phyloP scores from a whole-genome alignment of 2,888 invertebrate species.

The Nezara viridula region DNA sequence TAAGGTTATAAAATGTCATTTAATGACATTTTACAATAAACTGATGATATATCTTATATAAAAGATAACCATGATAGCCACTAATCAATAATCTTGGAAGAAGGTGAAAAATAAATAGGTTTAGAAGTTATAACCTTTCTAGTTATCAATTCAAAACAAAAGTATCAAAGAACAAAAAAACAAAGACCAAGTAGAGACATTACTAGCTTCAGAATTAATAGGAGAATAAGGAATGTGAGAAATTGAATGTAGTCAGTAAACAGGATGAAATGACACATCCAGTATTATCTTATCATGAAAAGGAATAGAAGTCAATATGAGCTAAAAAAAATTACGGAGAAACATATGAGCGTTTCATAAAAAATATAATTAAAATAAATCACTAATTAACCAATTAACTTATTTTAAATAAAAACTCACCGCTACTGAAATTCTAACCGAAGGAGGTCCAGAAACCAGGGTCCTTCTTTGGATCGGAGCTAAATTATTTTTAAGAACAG shows the following conservation, averaged over 20 bases:
- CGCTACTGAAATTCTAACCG: conserved; percentile 53
- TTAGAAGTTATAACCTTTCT: not conserved
- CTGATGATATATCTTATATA: too few species aligned
- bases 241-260: not conserved
- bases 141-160: not conserved
- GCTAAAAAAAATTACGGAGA: not conserved
- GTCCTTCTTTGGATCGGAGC: conserved; percentile 24
- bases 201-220: too few species aligned
- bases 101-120: not conserved
- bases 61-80: too few species aligned
- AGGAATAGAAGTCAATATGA: not conserved
- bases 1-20: too few species aligned
- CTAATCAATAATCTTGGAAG: not conserved
- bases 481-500: conserved; percentile 9
- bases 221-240: too few species aligned
- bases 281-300: not conserved
- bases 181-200: too few species aligned
- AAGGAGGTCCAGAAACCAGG: conserved; percentile 56
- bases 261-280: not conserved
- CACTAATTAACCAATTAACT: not conserved
- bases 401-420: conserved; percentile 8
- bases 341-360: not conserved
- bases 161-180: too few species aligned
- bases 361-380: not conserved
- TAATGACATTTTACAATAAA: too few species aligned